phyloP scores from a whole-genome alignment of 2,888 invertebrate genomes.

The Amphipyra tragopoginis region DNA sequence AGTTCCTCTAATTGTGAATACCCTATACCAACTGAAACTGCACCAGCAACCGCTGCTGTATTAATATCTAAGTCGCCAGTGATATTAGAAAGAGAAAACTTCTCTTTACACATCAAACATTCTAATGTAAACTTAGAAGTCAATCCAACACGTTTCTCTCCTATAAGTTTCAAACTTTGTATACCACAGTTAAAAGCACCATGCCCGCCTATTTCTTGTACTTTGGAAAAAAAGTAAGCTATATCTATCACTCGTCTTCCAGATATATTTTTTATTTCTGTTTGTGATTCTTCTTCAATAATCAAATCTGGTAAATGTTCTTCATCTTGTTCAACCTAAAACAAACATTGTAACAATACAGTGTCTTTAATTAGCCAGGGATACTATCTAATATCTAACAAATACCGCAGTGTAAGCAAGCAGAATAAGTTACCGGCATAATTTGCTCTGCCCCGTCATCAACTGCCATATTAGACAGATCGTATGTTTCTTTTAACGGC shows the following conservation, averaged over 20 bases:
- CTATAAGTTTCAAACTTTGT: slow-evolving; percentile 12
- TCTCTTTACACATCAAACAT: slow-evolving; percentile 7
- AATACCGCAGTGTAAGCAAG: slow-evolving; percentile 2
- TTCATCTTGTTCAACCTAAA: slow-evolving; percentile 8
- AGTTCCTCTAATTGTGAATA: slow-evolving; percentile 15
- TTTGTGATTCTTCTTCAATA: slow-evolving; percentile 6
- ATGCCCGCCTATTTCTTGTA: slow-evolving; percentile 15
- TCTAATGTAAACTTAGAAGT: slow-evolving; percentile 12
- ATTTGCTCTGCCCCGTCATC: slow-evolving; percentile 1
- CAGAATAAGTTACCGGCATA: slow-evolving; percentile 1
- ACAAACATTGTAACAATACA: slow-evolving; percentile 3
- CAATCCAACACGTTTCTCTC: slow-evolving; percentile 7
- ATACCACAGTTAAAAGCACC: slow-evolving; percentile 12
- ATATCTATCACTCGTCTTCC: slow-evolving; percentile 7
- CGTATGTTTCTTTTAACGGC: slow-evolving; percentile 1
- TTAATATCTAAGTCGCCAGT: slow-evolving; percentile 19
- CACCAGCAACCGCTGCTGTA: slow-evolving; percentile 8
- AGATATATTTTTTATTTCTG: slow-evolving; percentile 1
- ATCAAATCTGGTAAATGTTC: background rate
- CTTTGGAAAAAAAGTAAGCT: slow-evolving; percentile 13
- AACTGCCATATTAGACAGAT: slow-evolving; percentile 1
- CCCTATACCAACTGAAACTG: slow-evolving; percentile 16
- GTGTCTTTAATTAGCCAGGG: background rate
- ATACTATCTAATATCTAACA: background rate
- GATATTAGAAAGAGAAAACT: slow-evolving; percentile 12